Percentiles rank a stretch among this genome's conserved stretches.
These are phyloP conservation scores for Perizoma affinitatum DNA, from an alignment of 2,888 invertebrate species.

Conservation along the genomic window DNA sequence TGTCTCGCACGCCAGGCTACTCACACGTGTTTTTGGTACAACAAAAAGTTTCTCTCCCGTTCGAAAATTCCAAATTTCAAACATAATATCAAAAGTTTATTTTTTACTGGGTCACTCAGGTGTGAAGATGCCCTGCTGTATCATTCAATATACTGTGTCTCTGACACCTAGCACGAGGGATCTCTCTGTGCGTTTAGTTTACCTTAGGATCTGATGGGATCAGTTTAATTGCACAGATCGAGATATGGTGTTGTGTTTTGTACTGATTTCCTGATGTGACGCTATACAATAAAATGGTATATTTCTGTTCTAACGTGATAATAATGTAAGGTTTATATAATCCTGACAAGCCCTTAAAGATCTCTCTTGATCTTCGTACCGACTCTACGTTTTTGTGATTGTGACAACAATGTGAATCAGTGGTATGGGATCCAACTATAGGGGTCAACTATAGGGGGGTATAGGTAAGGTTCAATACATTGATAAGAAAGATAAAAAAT, in stretches of 20 bases:
- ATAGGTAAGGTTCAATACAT: too few relatives aligned
- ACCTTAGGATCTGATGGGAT: slow-evolving; percentile 25
- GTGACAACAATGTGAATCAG: too few relatives aligned
- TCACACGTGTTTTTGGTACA: too few relatives aligned
- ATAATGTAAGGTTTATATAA: slow-evolving; percentile 5
- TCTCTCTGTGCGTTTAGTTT: slow-evolving; percentile 23
- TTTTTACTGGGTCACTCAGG: background rate
- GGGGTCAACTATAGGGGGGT: too few relatives aligned
- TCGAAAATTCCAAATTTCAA: background rate
- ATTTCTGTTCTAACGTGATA: slow-evolving; percentile 14
- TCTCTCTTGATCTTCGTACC: background rate
- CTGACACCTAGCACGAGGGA: slow-evolving; percentile 9
- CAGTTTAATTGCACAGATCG: slow-evolving; percentile 23
- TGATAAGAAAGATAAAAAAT: too few relatives aligned
- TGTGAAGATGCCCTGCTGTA: background rate
- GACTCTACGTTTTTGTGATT: too few relatives aligned
- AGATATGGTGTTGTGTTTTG: slow-evolving; percentile 27
- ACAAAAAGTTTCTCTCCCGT: too few relatives aligned
- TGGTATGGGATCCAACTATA: too few relatives aligned
- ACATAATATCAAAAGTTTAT: background rate
- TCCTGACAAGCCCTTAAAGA: background rate
- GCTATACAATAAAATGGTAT: slow-evolving; percentile 2
- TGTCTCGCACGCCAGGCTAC: too few relatives aligned
- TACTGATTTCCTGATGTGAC: slow-evolving; percentile 22
- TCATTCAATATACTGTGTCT: slow-evolving; percentile 3